Evolutionary conservation across 2,888 invertebrate species (phyloP).

Genomic region (Brachyptera risi): DNA sequence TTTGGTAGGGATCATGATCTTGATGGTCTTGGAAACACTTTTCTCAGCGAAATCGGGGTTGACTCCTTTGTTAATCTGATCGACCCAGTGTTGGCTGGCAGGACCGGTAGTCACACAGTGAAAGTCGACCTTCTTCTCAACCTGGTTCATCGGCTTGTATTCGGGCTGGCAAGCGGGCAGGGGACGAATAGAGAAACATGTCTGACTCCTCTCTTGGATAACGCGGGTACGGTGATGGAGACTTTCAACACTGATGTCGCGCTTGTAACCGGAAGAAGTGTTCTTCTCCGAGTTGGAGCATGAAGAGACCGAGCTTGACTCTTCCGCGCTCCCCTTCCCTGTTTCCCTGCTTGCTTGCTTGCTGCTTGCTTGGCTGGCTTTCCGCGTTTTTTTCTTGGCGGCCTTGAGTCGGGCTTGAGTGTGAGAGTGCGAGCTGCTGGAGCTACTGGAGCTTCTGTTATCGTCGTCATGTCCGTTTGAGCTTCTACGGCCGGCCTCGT

Average conservation of each 20-base stretch:
- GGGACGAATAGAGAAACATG: slow-evolving; percentile 58
- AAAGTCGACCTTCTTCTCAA: slow-evolving; percentile 48
- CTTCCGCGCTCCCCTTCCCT: no score
- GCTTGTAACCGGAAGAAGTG: neutral
- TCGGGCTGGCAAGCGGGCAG: slow-evolving; percentile 53
- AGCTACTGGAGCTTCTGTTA: slow-evolving; percentile 26
- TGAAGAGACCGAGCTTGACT: slow-evolving; percentile 20
- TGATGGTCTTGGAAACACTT: slow-evolving; percentile 40
- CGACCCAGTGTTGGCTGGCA: slow-evolving; percentile 39
- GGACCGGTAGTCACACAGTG: slow-evolving; percentile 42
- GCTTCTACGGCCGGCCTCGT: slow-evolving; percentile 41
- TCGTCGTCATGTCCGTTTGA: slow-evolving; percentile 30
- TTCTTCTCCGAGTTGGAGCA: neutral
- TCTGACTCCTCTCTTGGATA: slow-evolving; percentile 45
- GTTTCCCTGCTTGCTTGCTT: slow-evolving; percentile 39
- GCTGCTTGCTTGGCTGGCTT: slow-evolving; percentile 45
- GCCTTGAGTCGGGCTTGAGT: no score
- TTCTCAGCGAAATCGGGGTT: slow-evolving; percentile 51
- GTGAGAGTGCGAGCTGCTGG: slow-evolving; percentile 35
- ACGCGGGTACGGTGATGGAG: slow-evolving; percentile 28
- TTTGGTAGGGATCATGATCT: slow-evolving; percentile 42
- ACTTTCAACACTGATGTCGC: slow-evolving; percentile 29
- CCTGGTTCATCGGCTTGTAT: slow-evolving; percentile 47
- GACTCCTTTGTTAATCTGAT: slow-evolving; percentile 46
- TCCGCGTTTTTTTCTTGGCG: no score